Evolutionary conservation across 2,888 invertebrate genomes (phyloP).

Genomic region (Bruchidius siliquastri): DNA sequence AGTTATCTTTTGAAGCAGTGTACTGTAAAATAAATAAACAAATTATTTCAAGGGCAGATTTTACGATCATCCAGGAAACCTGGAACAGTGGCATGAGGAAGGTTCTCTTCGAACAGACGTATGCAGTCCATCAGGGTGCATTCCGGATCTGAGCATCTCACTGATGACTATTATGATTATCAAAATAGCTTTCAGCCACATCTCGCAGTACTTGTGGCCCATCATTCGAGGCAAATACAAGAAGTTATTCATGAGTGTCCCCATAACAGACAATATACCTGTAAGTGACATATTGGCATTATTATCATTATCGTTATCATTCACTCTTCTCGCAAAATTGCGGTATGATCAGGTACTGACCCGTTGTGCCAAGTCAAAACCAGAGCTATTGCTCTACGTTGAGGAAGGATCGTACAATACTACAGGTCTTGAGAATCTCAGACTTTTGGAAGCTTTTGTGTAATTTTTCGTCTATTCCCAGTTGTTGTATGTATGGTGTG

Average conservation of each 20-base stretch:
- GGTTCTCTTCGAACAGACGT: conserved; percentile 38
- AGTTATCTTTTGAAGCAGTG: too few species aligned
- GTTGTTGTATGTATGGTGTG: too few species aligned
- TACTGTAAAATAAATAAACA: not conserved
- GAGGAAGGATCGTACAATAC: too few species aligned
- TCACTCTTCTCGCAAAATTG: too few species aligned
- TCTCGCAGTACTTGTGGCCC: conserved; percentile 37
- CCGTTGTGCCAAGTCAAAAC: too few species aligned
- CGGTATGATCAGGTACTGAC: too few species aligned
- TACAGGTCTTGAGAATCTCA: too few species aligned
- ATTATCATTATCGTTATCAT: too few species aligned
- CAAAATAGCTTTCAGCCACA: conserved; percentile 47
- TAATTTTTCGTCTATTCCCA: too few species aligned
- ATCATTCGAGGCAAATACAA: not conserved
- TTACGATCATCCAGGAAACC: conserved; percentile 48
- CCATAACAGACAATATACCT: not conserved
- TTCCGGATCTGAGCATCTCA: conserved; percentile 55
- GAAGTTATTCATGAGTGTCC: not conserved
- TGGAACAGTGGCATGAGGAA: conserved; percentile 22
- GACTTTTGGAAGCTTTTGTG: too few species aligned
- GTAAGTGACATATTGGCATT: too few species aligned
- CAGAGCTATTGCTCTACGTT: too few species aligned
- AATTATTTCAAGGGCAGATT: conserved; percentile 43
- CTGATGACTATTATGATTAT: conserved; percentile 55
- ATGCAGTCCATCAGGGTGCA: conserved; percentile 53